These are phyloP conservation scores for Polymixis flavicincta DNA, from an alignment of 2,888 invertebrate species.

Conservation along the genomic window DNA sequence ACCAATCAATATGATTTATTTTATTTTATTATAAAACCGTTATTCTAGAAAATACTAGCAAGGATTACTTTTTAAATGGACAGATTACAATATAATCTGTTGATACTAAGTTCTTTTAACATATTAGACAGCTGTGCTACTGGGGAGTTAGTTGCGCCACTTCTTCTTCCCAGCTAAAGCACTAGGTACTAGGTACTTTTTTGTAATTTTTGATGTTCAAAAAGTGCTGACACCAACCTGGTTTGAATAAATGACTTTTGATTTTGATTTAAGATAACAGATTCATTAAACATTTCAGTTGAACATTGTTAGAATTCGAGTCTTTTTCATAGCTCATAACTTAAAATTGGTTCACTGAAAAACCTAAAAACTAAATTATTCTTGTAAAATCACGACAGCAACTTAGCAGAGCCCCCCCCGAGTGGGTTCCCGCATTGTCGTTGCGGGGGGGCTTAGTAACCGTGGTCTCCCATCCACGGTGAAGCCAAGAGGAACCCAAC, in stretches of 20 bases:
- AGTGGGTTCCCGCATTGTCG: no score
- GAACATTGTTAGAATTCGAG: not conserved
- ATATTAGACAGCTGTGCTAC: no score
- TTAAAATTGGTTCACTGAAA: not conserved
- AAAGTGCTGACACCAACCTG: no score
- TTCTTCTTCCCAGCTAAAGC: no score
- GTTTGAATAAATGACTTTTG: no score
- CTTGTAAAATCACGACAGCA: not conserved
- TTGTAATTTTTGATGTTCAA: no score
- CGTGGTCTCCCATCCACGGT: no score
- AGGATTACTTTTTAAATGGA: not conserved
- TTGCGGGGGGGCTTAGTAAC: no score
- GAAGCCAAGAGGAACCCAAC: no score
- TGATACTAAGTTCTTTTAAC: not conserved
- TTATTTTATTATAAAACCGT: constrained; percentile 1
- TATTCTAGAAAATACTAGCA: not conserved
- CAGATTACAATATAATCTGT: not conserved
- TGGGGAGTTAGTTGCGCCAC: no score
- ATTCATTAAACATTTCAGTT: not conserved
- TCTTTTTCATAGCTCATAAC: not conserved
- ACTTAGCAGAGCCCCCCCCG: not conserved
- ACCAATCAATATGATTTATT: constrained; percentile 6
- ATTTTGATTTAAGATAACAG: no score
- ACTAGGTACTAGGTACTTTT: no score
- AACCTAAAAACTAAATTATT: not conserved